Base-by-base conservation (phyloP, 2,888 invertebrate species). In the Habroteleia sp. region DNA sequence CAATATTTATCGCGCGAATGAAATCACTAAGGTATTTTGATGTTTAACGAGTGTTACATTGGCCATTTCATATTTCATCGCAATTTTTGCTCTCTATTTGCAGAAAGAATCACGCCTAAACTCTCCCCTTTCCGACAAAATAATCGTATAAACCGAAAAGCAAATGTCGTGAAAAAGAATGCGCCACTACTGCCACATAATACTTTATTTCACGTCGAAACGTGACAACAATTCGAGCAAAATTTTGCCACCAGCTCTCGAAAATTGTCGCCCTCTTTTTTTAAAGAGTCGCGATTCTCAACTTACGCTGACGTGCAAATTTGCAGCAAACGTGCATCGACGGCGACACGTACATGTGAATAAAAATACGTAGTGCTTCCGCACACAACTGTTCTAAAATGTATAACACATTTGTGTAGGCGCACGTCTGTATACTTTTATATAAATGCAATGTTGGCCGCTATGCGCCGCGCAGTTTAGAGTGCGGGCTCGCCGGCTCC, bases 401-500 rank as follows among this genome's bases (percentile, higher is more conserved):
- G 29, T 37, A 56, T 25, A 23, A 29, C 50, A 60, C 60, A 66
- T 66, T 66, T 50, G 48, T 50, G 42, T 46, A 35, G 16, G 27
- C 39, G 50, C 37, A 41, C 29, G 23, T 62, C 25, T 48, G 35
- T 44, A 54, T 23, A 41, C 41, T 62, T 68, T 41, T 69, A 54
- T 69, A 69, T 60, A 60, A 72, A 74, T 72, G 62, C 66, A 46
- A 63, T 54, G 68, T 63, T 17, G 58, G 31, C 44, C 44, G 66
- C 44, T 69, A 35, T 68, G 69, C 65, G 50, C 58, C 31, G 74
- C 62, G 46, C 54, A 65, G 41, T 66, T 14, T 37, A 66, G 60
- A 65, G 56, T 44, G 60, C 58, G 48, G 60, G 68, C 62, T 63
- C 62, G 62, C 73, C 77, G 78, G 79, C 84, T 81, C 79, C 85